Evolutionary conservation across 2,888 invertebrate genomes (phyloP).

Genomic region (Zele albiditarsus): DNA sequence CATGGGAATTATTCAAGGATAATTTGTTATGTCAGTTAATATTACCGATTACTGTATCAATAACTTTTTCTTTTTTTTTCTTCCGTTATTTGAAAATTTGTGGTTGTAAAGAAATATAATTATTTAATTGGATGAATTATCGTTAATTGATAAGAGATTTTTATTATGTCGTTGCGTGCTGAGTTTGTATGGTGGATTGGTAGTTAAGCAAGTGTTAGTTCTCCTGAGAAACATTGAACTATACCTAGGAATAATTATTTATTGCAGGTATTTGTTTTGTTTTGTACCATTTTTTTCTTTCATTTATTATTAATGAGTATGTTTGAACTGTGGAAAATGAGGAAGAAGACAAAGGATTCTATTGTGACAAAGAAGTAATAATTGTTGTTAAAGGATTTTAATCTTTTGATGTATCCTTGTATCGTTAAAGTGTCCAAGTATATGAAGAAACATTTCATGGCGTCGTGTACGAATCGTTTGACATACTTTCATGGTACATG

Average conservation of each 20-base stretch:
- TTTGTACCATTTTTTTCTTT: neutral
- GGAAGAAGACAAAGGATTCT: neutral
- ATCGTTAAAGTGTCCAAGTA: neutral
- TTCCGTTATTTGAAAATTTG: no score
- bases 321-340: neutral
- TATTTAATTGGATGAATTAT: neutral
- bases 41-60: no score
- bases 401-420: neutral
- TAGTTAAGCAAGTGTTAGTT: neutral
- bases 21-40: no score
- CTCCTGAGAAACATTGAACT: neutral
- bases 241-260: neutral
- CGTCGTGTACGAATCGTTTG: neutral
- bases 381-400: neutral
- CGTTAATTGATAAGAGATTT: neutral
- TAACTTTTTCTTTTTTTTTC: no score
- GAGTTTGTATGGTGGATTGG: no score
- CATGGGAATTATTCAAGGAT: no score
- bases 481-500: neutral
- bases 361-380: neutral
- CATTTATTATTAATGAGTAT: neutral
- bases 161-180: neutral
- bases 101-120: neutral
- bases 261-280: neutral
- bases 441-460: neutral